Evolutionary conservation across 1,140 invertebrate species (phyloP).

Genomic region (Steinernema khuongi): DNA sequence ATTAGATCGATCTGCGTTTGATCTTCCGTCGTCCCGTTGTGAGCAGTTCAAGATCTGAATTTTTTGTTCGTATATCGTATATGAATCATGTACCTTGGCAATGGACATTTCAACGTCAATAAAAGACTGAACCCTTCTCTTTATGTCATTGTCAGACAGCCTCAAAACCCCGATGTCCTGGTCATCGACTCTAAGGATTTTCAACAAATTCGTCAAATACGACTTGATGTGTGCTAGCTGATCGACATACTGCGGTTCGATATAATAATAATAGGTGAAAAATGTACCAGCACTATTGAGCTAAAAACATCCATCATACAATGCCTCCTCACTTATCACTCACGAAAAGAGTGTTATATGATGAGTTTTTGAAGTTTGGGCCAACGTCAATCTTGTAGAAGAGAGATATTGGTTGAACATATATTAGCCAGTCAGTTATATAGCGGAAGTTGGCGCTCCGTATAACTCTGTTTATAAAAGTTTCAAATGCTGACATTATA

Average conservation of each 20-base stretch:
- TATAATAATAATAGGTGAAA: not conserved
- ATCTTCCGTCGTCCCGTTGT: not conserved
- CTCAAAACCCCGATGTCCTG: not conserved
- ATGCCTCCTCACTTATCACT: not conserved
- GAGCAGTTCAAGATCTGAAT: not conserved
- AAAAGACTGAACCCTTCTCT: not conserved
- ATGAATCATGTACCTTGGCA: not conserved
- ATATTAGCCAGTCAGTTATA: not conserved
- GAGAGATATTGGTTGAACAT: not conserved
- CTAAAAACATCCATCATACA: not conserved
- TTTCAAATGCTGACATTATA: not conserved
- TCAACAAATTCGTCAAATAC: not conserved
- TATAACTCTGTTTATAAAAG: not conserved
- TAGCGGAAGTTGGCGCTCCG: not conserved
- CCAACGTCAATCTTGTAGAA: slow-evolving; percentile 4
- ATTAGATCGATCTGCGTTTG: not conserved
- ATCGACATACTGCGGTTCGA: not conserved
- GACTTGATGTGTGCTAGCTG: not conserved
- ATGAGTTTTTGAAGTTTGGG: not conserved
- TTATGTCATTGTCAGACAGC: not conserved
- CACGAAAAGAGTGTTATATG: not conserved
- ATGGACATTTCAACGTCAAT: not conserved
- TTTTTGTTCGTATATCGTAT: not conserved
- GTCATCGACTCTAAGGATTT: not conserved
- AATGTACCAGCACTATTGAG: not conserved